Evolutionary conservation across 2,797 vertebrate genomes (phyloP).

Genomic region (Phyllotis vaccarum): DNA sequence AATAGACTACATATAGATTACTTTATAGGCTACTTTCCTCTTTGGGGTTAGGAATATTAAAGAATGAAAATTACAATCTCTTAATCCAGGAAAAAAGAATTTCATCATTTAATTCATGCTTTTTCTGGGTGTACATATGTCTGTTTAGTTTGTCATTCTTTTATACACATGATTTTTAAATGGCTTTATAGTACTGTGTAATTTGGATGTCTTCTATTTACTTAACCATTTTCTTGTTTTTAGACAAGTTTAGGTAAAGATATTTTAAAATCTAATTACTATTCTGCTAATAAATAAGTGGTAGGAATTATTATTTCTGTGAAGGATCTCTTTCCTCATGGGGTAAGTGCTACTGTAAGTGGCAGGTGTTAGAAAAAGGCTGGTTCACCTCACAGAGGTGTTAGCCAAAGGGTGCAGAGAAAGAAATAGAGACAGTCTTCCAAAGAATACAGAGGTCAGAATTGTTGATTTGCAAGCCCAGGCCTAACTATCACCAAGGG

Average conservation of each 20-base stretch:
- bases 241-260: background rate
- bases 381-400: background rate
- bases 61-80: background rate
- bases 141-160: background rate
- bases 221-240: background rate
- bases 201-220: background rate
- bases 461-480: background rate
- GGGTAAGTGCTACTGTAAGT: background rate
- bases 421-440: no score
- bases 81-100: background rate
- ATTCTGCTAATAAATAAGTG: background rate
- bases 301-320: background rate
- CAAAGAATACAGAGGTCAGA: background rate
- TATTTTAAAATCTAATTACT: background rate
- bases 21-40: background rate
- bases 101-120: conserved; percentile 3
- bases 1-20: background rate
- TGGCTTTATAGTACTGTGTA: background rate
- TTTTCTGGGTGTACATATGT: background rate
- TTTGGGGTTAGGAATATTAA: conserved; percentile 50
- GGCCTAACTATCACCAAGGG: background rate
- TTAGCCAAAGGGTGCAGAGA: background rate
- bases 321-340: background rate
- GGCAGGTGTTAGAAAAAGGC: background rate
- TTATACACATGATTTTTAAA: conserved; percentile 26